These are phyloP conservation scores for Sarcoramphus papa DNA, from an alignment of 2,797 vertebrate species.

Conservation along the genomic window DNA sequence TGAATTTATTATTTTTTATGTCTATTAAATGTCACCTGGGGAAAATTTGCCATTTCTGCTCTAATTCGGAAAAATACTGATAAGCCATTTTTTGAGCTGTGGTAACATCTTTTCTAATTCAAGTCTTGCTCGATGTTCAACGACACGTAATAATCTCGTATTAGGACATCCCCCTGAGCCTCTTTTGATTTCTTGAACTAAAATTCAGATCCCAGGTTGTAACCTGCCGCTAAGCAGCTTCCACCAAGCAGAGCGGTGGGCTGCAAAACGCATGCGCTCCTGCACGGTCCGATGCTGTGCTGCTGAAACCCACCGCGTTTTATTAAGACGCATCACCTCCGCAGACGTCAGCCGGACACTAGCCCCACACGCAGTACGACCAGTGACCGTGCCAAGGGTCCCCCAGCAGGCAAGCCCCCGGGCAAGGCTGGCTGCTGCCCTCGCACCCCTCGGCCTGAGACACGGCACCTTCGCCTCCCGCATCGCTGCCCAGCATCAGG, in stretches of 20 bases:
- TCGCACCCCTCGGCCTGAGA: rapidly evolving
- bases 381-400: background rate
- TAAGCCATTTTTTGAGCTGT: background rate
- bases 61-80: background rate
- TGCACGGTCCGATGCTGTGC: rapidly evolving
- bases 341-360: background rate
- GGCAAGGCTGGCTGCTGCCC: background rate
- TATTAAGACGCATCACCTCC: background rate
- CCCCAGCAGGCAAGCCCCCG: background rate
- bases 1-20: background rate
- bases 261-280: rapidly evolving
- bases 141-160: background rate
- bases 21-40: background rate
- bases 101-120: background rate
- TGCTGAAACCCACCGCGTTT: background rate
- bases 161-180: background rate
- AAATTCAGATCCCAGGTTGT: background rate
- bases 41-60: background rate
- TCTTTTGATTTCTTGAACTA: background rate
- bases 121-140: background rate
- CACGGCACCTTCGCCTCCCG: rapidly evolving
- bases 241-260: background rate
- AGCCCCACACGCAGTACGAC: rapidly evolving
- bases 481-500: background rate
- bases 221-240: background rate